Evolutionary conservation across 1,140 invertebrate genomes (phyloP), one percentile per base, ranked within the genome.

Genomic region (Ceratina calcarata): DNA sequence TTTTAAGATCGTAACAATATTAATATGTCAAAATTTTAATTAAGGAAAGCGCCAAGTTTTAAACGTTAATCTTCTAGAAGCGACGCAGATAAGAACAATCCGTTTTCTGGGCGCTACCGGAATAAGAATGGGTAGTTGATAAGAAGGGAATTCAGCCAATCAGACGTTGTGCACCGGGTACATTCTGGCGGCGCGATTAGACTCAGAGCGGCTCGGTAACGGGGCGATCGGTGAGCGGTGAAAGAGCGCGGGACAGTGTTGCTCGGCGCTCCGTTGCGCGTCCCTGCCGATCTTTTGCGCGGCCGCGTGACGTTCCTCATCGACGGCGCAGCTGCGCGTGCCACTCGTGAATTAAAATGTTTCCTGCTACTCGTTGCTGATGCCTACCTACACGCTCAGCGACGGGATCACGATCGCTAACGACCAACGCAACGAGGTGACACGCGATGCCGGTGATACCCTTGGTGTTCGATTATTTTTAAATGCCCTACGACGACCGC

Each of bases 191-290:
- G 55, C 61, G 10, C 37, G 37, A 75, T 18, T 18, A 64, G 27
- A 71, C 60, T 58, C 45, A 80, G 49, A 37, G 49, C 78, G 57
- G 37, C 37, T 67, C 49, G 62, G 62, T 66, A 67, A 69, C 69
- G 69, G 45, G 32, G 18, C 64, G 37, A 45, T 45, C 37, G 51
- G 22, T 2, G 27, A 49, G 62, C 67, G 37, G 37, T 10, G 37
- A 45, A 45, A 45, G 3, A 45, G 55, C 45, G 49, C 62, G 60
- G 68, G 67, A 55, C 83, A 85, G 83, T 85, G 77, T 76, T 66
- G 78, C 83, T 53, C 53, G 51, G 69, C 60, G 65, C 70, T 71
- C 71, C 82, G 75, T 79, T 78, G 81, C 75, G 83, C 57, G 82
- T 75, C 24, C 62, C 78, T 64, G 78, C 37, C 66, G 70, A n/a